phyloP scores from a whole-genome alignment of 2,888 invertebrate species.

The Octodonta nipae region DNA sequence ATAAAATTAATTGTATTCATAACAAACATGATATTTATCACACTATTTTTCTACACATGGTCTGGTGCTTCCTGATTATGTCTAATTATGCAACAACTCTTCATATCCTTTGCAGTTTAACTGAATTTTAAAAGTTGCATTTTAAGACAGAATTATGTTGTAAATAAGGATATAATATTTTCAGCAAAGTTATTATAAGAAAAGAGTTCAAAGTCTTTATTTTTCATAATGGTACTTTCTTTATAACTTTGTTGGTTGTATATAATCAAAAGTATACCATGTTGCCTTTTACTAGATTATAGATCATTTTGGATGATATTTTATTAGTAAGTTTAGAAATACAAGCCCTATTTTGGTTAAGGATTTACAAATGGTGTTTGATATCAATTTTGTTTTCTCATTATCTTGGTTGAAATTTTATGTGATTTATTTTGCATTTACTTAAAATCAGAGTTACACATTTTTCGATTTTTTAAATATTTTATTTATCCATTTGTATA shows the following conservation, averaged over 20 bases:
- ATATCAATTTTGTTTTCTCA: conserved; percentile 3
- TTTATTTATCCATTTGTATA: conserved; percentile 21
- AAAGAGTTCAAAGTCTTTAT: too few species aligned
- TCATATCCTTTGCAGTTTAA: too few species aligned
- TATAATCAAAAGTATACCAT: conserved; percentile 25
- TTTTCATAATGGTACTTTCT: conserved; percentile 9
- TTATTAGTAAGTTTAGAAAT: conserved; percentile 18
- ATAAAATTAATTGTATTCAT: conserved; percentile 1
- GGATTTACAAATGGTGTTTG: conserved; percentile 9
- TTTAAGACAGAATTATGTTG: too few species aligned
- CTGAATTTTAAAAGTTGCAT: too few species aligned
- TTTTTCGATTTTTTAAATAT: too few species aligned
- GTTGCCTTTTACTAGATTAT: conserved; percentile 26
- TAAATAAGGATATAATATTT: not conserved
- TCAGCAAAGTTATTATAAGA: not conserved
- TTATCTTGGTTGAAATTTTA: conserved; percentile 1
- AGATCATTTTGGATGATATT: conserved; percentile 28
- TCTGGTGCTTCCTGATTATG: conserved; percentile 5
- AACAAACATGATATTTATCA: not conserved
- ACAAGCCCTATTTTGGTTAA: conserved; percentile 14
- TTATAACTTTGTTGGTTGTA: conserved; percentile 15
- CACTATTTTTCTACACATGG: not conserved
- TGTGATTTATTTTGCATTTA: too few species aligned
- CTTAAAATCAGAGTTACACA: too few species aligned
- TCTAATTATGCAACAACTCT: too few species aligned